Base-by-base conservation (phyloP, 2,113 vertebrate species). In the Ciconia boyciana region DNA sequence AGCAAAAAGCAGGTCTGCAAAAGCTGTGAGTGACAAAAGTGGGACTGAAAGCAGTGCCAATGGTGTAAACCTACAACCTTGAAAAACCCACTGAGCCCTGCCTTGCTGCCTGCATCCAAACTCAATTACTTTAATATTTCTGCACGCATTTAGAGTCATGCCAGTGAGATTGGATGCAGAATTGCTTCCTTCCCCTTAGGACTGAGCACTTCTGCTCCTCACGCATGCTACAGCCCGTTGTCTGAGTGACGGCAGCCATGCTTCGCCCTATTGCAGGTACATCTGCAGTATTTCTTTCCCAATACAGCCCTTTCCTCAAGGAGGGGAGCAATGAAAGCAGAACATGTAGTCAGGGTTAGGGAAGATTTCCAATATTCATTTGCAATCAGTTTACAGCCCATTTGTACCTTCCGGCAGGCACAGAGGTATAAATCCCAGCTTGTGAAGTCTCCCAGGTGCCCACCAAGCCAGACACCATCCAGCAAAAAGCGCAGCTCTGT, bases 21-120 rank as follows among this genome's bases (percentile, higher is more conserved):
- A 66, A 19, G 10, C 26, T 51, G 64, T 5, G 14, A 72, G 48
- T 39, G 39, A 39, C 39, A 68, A 51, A 62, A 80, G 20, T 13
- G 36, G 5, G 16, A 46, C 60, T 43, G 64, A 91, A 43, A 49
- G 17, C 4, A 36, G 5, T 19, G 32, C 6, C 65, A 64, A 26
- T 8, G 17, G 17, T 0, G 0, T n/a, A 72, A 81, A 57, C 10
- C 21, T 7, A 39, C 36, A 36, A 2, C n/a, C 26, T 31, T n/a
- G 11, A 49, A 54, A 90, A 92, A 58, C 4, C 18, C 2, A 2
- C 22, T 4, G 24, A 75, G 25, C 13, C 25, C 51, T 75, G 29
- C 46, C 24, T 89, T 65, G 19, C 7, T 12, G 2, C 44, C 54
- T n/a, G 83, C 19, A 54, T 70, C 32, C 60, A 74, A 54, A 70